Percentiles rank a stretch among this genome's conserved stretches.
Evolutionary conservation across 2,113 vertebrate species (phyloP).

Genomic region (Melanotaenia duboulayi): DNA sequence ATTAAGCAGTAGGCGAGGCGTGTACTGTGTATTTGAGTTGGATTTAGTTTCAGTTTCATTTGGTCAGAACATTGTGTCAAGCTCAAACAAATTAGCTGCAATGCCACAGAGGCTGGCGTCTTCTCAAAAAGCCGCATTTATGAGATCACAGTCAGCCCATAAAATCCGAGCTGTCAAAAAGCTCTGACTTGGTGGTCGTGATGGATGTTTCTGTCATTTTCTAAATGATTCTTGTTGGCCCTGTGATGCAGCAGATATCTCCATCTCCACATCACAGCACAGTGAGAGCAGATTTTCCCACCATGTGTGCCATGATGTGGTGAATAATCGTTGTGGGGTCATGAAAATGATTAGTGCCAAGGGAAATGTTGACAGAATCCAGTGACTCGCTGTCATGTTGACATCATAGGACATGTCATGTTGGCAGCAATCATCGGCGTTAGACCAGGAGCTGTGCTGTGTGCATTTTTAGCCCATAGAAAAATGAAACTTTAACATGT

Average conservation of each 20-base stretch:
- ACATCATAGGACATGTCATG: conserved; percentile 75
- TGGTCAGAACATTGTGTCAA: conserved; percentile 47
- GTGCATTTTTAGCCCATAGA: conserved; percentile 12
- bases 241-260: conserved; percentile 29
- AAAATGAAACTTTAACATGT: conserved; percentile 1
- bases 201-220: conserved; percentile 65
- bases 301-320: conserved; percentile 56
- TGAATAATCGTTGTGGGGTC: conserved; percentile 51
- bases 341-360: conserved; percentile 60
- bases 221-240: conserved; percentile 57
- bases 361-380: conserved; percentile 76
- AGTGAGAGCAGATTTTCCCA: conserved; percentile 67
- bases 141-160: conserved; percentile 66
- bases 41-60: conserved; percentile 51
- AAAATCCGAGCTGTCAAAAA: conserved; percentile 62
- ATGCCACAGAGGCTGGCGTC: conserved; percentile 43
- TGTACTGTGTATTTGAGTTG: conserved; percentile 51
- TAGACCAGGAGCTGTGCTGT: conserved; percentile 15
- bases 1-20: conserved; percentile 16
- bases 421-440: conserved; percentile 28
- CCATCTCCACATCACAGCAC: conserved; percentile 51
- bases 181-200: conserved; percentile 52
- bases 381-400: conserved; percentile 56
- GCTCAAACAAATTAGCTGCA: conserved; percentile 54
- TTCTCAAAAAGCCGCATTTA: conserved; percentile 42